Evolutionary conservation across 2,113 vertebrate species (phyloP).

Genomic region (Alaudala cheleensis): DNA sequence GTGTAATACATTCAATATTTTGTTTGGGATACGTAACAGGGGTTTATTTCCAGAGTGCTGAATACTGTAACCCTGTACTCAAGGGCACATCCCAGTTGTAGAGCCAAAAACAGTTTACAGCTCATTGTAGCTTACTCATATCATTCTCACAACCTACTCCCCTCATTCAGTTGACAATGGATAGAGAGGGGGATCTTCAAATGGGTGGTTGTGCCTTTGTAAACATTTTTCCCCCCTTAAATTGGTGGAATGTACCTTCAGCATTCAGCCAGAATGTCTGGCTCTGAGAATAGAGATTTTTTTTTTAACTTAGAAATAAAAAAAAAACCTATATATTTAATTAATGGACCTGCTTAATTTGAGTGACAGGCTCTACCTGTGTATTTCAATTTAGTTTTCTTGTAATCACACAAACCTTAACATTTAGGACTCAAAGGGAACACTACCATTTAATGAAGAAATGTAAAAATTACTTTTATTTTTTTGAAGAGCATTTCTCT

Average conservation of each 20-base stretch:
- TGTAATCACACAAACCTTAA: neutral
- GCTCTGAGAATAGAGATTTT: neutral
- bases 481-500: neutral
- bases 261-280: neutral
- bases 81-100: neutral
- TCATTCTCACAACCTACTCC: neutral
- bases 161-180: neutral
- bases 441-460: neutral
- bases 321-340: neutral
- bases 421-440: neutral
- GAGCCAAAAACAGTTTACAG: neutral
- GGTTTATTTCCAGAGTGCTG: neutral
- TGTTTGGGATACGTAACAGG: neutral
- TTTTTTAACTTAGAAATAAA: neutral
- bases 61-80: neutral
- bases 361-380: neutral
- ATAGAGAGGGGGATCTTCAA: neutral
- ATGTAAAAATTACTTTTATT: neutral
- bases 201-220: neutral
- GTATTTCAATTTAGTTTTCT: neutral
- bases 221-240: neutral
- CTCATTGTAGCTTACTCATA: neutral
- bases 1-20: neutral
- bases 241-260: neutral
- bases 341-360: neutral